These are phyloP conservation scores for Leucozona laternaria DNA, from an alignment of 2,888 invertebrate species.

Conservation along the genomic window DNA sequence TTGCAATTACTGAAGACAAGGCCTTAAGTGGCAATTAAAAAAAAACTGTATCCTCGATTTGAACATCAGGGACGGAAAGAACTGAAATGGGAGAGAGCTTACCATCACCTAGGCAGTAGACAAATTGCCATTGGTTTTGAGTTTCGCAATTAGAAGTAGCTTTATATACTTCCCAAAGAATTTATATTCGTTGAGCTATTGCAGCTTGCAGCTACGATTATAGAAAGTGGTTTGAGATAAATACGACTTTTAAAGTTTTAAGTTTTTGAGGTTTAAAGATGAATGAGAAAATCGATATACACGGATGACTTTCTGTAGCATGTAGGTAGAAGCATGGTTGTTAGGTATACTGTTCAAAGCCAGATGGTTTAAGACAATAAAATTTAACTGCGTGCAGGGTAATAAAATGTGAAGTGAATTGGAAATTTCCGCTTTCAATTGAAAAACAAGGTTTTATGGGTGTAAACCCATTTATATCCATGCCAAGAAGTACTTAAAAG, in stretches of 20 bases:
- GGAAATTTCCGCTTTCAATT: constrained; percentile 72
- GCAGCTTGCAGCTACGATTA: constrained; percentile 9
- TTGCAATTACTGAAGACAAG: constrained; percentile 70
- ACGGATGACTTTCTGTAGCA: background rate
- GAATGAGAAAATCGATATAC: constrained; percentile 54
- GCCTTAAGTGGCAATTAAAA: constrained; percentile 69
- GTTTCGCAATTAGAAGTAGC: constrained; percentile 22
- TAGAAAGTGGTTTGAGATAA: background rate
- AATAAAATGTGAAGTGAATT: constrained; percentile 72
- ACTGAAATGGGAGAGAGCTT: background rate
- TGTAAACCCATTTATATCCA: constrained; percentile 64
- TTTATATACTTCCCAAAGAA: background rate
- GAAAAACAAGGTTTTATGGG: constrained; percentile 64
- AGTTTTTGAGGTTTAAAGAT: constrained; percentile 33
- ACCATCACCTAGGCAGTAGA: constrained; percentile 41
- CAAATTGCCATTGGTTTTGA: constrained; percentile 61
- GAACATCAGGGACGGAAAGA: background rate
- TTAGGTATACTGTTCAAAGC: background rate
- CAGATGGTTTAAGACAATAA: constrained; percentile 50
- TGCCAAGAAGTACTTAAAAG: constrained; percentile 35
- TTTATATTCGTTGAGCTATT: background rate
- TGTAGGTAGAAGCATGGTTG: background rate
- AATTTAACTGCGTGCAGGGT: constrained; percentile 68
- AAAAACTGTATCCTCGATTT: background rate
- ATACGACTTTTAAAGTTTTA: constrained; percentile 23